Percentiles rank a stretch among this genome's conserved stretches.
These are phyloP conservation scores for Megalopta genalis DNA, from an alignment of 1,140 invertebrate species.

Conservation along the genomic window DNA sequence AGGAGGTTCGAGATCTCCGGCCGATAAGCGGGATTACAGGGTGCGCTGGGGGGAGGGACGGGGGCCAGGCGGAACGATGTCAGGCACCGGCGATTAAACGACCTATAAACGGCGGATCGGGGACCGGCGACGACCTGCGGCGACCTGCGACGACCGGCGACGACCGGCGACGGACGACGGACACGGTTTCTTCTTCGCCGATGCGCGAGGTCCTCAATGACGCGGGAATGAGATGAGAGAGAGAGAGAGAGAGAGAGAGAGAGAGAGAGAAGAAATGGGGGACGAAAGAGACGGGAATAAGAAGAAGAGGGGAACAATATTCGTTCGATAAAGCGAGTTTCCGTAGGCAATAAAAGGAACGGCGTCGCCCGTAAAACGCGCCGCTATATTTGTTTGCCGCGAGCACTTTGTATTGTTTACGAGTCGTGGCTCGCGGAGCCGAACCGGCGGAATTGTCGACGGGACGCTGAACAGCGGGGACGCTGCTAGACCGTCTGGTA, in stretches of 20 bases:
- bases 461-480: conserved; percentile 58
- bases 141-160: no score
- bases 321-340: conserved; percentile 61
- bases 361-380: conserved; percentile 59
- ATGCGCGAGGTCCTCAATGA: no score
- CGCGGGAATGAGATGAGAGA: no score
- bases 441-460: conserved; percentile 53
- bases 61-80: conserved; percentile 36
- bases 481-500: conserved; percentile 34
- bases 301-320: conserved; percentile 40
- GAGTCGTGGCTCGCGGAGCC: conserved; percentile 33
- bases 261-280: neutral
- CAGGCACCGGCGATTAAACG: neutral
- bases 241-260: neutral
- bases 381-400: conserved; percentile 64
- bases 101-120: conserved; percentile 4
- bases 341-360: conserved; percentile 60
- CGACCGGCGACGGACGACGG: neutral
- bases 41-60: no score
- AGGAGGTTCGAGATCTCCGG: conserved; percentile 44
- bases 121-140: no score
- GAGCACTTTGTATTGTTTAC: conserved; percentile 64
- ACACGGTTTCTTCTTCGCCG: no score
- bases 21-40: conserved; percentile 46
- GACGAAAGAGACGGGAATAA: no score